Conservation (phyloP, 2,797 vertebrate genomes). For the Acanthurus leucopareius region DNA sequence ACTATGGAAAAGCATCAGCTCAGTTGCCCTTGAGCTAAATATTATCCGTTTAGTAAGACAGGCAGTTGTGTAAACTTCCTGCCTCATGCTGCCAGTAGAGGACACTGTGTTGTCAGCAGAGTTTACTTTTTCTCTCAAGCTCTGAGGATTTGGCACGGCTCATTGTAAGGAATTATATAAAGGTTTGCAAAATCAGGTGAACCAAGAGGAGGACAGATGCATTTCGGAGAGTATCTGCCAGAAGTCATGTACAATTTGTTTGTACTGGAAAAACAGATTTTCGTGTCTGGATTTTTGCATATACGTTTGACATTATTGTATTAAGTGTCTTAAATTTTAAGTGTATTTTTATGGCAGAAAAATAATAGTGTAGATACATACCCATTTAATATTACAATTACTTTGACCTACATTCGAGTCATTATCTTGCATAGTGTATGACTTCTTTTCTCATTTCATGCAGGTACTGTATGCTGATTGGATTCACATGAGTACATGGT, state of each 20-base stretch:
- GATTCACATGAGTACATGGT: conserved; percentile 40
- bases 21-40: conserved; percentile 74
- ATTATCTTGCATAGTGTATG: conserved; percentile 10
- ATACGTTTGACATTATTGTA: too few relatives aligned
- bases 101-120: conserved; percentile 77
- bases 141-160: conserved; percentile 49
- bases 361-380: not conserved
- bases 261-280: too few relatives aligned
- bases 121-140: conserved; percentile 41
- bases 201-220: conserved; percentile 18
- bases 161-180: conserved; percentile 54
- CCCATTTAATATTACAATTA: not conserved
- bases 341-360: not conserved
- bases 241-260: not conserved
- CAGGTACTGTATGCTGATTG: conserved; percentile 23
- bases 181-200: conserved; percentile 58
- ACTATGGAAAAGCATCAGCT: conserved; percentile 69
- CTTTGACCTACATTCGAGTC: conserved; percentile 1
- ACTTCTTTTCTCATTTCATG: conserved; percentile 18
- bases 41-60: conserved; percentile 61
- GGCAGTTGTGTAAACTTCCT: conserved; percentile 55
- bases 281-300: too few relatives aligned
- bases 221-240: conserved; percentile 17
- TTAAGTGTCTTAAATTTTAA: not conserved
- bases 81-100: conserved; percentile 76